Evolutionary conservation across 2,113 vertebrate species (phyloP).

Genomic region (Motacilla tschutschensis): DNA sequence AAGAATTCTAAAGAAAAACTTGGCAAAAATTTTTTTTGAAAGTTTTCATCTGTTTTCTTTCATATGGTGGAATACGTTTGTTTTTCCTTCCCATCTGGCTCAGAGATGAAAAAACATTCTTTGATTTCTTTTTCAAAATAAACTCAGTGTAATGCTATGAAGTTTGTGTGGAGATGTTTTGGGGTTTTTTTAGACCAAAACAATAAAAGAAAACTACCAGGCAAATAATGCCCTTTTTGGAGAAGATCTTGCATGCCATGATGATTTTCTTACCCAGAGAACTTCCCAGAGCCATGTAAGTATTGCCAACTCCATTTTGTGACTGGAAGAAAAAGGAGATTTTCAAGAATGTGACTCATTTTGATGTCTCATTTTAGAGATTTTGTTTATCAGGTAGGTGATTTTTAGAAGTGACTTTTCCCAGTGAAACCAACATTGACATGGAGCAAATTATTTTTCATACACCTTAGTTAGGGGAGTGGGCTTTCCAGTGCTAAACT

Average conservation of each 20-base stretch:
- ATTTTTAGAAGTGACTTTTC: not conserved
- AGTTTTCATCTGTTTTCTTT: conserved; percentile 45
- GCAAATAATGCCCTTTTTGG: not conserved
- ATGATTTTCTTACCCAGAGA: not conserved
- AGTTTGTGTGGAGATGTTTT: not conserved
- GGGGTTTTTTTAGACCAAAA: not conserved
- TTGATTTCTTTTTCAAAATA: conserved; percentile 57
- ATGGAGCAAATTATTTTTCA: not conserved
- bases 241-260: not conserved
- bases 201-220: not conserved
- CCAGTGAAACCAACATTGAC: not conserved
- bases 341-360: conserved; percentile 11
- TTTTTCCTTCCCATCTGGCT: conserved; percentile 32
- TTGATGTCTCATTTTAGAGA: not conserved
- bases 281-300: not conserved
- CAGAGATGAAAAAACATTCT: conserved; percentile 17
- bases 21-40: not conserved
- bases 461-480: not conserved
- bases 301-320: not conserved
- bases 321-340: not conserved
- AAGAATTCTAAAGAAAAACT: not conserved
- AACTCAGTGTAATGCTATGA: not conserved
- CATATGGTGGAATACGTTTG: not conserved
- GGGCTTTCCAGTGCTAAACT: not conserved
- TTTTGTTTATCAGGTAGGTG: not conserved